Evolutionary conservation across 2,113 vertebrate species (phyloP), one percentile per base, ranked within the genome.

Genomic region (Pholis gunnellus): DNA sequence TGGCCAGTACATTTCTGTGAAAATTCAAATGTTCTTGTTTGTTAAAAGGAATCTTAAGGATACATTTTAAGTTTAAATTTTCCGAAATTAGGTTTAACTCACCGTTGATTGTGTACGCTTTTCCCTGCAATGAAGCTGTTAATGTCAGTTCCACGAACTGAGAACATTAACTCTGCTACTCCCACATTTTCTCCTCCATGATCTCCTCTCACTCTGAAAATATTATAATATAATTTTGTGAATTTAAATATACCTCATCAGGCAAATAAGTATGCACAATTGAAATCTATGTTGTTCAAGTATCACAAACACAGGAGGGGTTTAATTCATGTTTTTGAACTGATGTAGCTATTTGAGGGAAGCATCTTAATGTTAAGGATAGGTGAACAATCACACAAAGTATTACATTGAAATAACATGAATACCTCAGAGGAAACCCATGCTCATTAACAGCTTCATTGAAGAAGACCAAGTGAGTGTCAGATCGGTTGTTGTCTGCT

Each of bases 391-490:
- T 59, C 5, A 60, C 14, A 60, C 5, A 17, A 60, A 17, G 15
- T 17, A 60, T 29, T 10, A 63, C 31, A 63, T 36, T 36, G 2
- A 36, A 63, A 63, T 36, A 36, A 63, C 4, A 10, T 63, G 15
- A 63, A 36, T 63, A 63, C 60, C 60, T 63, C 31, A 63, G 60
- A 34, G 60, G 60, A 63, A 36, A 63, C 31, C 60, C 60, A 36
- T 63, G 9, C 9, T 63, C 31, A 10, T 20, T 63, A 9, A 63
- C 60, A 36, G 60, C 60, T 36, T 36, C 60, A 36, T 36, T 63
- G 60, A 63, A 63, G 31, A 63, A 63, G 17, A 4, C 60, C 31
- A 63, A 36, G 31, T 63, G 60, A 1, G 31, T 63, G 14, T 63
- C 60, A 36, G 60, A 36, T 8, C 60, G 31, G 31, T 63, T 36